Percentiles rank a stretch among this genome's conserved stretches.
These are phyloP conservation scores for Thalpophila matura DNA, from an alignment of 2,888 invertebrate species.

Conservation along the genomic window DNA sequence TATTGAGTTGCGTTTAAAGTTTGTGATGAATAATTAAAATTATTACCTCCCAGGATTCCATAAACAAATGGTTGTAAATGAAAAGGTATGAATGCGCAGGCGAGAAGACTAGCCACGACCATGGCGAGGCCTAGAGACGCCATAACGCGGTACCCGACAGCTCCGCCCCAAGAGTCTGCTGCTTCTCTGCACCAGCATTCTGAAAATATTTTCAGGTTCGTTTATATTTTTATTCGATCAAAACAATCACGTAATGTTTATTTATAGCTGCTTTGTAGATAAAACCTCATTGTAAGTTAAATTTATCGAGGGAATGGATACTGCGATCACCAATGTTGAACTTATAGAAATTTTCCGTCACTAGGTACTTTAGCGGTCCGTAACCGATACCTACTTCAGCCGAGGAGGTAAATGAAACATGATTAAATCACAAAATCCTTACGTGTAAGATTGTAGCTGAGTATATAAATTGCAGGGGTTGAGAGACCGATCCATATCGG, in stretches of 20 bases:
- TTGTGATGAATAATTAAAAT: no score
- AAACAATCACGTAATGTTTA: not conserved
- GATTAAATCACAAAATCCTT: slow-evolving; percentile 64
- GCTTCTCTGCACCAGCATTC: slow-evolving; percentile 89
- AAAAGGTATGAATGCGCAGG: slow-evolving; percentile 78
- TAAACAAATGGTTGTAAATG: slow-evolving; percentile 78
- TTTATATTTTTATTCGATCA: not conserved
- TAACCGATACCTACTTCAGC: slow-evolving; percentile 2
- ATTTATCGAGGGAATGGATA: not conserved
- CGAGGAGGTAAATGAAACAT: slow-evolving; percentile 22
- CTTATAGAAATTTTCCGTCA: not conserved
- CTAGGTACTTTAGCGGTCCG: not conserved
- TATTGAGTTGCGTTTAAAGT: no score
- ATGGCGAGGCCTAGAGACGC: slow-evolving; percentile 77
- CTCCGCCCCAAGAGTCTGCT: slow-evolving; percentile 87
- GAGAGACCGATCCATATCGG: slow-evolving; percentile 81
- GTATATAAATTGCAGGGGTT: slow-evolving; percentile 80
- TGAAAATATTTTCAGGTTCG: slow-evolving; percentile 61
- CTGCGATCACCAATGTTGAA: not conserved
- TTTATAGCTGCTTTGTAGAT: not conserved
- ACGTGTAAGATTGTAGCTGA: slow-evolving; percentile 84
- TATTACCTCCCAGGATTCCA: slow-evolving; percentile 81
- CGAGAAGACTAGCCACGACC: slow-evolving; percentile 75
- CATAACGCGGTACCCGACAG: slow-evolving; percentile 81
- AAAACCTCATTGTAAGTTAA: not conserved